phyloP scores from a whole-genome alignment of 2,888 invertebrate genomes.

The Netelia virgata region DNA sequence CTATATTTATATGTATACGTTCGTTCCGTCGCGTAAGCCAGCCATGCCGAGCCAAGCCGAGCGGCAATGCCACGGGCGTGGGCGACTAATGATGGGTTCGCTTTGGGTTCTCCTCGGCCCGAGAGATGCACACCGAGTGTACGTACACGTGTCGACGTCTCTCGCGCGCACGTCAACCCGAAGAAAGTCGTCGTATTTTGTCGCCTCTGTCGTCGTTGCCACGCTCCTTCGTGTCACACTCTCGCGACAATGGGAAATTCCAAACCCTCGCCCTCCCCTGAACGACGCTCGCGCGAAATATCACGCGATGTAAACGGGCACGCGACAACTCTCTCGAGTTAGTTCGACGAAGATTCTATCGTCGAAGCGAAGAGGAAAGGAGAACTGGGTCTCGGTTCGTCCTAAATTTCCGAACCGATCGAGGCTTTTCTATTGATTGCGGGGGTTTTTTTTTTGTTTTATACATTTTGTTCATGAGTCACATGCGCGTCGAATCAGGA shows the following conservation, averaged over 20 bases:
- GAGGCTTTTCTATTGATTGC: constrained; percentile 13
- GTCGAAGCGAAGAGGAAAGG: neutral
- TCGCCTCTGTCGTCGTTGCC: constrained; percentile 40
- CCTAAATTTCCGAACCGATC: constrained; percentile 22
- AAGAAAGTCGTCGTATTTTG: constrained; percentile 66
- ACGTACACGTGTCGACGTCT: constrained; percentile 69
- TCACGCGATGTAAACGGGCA: constrained; percentile 20
- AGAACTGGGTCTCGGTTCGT: constrained; percentile 2
- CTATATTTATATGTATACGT: neutral
- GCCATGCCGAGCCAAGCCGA: constrained; percentile 5
- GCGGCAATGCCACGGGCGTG: constrained; percentile 72
- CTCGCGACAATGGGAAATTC: constrained; percentile 68
- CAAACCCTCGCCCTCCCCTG: constrained; percentile 57
- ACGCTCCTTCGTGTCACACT: constrained; percentile 47
- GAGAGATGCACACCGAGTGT: constrained; percentile 68
- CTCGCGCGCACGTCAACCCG: constrained; percentile 63
- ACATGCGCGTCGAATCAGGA: constrained; percentile 51
- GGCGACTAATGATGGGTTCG: constrained; percentile 82
- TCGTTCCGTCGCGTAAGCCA: constrained; percentile 42
- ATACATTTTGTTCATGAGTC: neutral
- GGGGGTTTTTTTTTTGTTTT: neutral
- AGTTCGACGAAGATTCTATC: constrained; percentile 16
- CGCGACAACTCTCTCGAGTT: constrained; percentile 38
- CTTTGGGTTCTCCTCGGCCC: constrained; percentile 54
- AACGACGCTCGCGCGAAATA: constrained; percentile 41